Evolutionary conservation across 2,888 invertebrate genomes (phyloP), one percentile per base, ranked within the genome.

Genomic region (Phengaris arion): DNA sequence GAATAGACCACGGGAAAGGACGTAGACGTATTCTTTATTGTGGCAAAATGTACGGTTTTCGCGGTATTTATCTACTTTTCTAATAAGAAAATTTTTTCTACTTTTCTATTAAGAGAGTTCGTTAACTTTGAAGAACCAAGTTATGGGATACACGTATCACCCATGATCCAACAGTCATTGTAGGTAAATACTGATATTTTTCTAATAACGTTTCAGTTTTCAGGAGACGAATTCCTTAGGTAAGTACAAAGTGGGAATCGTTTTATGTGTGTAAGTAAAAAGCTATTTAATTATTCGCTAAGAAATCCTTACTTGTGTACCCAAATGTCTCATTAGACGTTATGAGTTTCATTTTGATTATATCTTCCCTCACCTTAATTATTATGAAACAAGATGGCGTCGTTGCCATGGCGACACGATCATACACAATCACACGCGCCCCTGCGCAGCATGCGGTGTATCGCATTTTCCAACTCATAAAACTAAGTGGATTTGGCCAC

Each of bases 401-500:
- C 75, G 82, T 81, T 79, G 77, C 83, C 79, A 77, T 81, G 75
- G 81, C 76, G 81, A 83, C 82, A 74, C 72, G 68, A 79, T 79
- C 78, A 79, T 78, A 83, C 78, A 78, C 79, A 77, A 79, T 79
- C 80, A 76, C 80, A 77, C 77, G 77, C 81, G 81, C 81, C 83
- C 81, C 79, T 79, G 77, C 80, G 78, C 79, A 78, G 78, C 80
- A 59, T 75, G 77, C 69, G 79, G 81, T 81, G 82, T 86, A 87
- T 88, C 87, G 84, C 85, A 88, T 92, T 92, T 91, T 90, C 91
- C 90, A 84, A 85, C 82, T 86, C 91, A 90, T 90, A 88, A 89
- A 89, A 86, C 89, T 91, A 89, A 91, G 91, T 90, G 91, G 89
- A 91, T 91, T 89, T 89, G 84, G 86, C 86, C 85, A 89, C 85